Evolutionary conservation across 1,140 invertebrate species (phyloP).

Genomic region (Camponotus pennsylvanicus): DNA sequence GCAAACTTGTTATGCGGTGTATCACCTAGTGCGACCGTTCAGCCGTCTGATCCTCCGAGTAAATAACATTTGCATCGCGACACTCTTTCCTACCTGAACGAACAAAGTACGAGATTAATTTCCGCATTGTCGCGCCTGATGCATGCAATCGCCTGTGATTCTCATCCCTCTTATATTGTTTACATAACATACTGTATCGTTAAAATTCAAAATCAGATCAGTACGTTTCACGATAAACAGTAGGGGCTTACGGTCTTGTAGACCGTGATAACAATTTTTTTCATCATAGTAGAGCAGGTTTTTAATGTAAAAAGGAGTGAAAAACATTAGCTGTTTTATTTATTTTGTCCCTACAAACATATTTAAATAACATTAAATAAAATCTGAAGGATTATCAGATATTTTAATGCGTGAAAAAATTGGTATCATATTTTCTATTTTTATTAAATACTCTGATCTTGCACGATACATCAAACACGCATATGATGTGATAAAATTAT

Average conservation of each 20-base stretch:
- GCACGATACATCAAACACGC: not conserved
- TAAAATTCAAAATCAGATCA: conserved; percentile 48
- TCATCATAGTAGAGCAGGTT: not conserved
- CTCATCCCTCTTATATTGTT: conserved; percentile 53
- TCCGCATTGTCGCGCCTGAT: conserved; percentile 52
- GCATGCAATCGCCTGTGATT: conserved; percentile 42
- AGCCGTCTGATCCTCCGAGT: conserved; percentile 27
- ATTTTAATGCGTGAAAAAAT: not conserved
- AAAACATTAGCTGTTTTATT: conserved; percentile 2
- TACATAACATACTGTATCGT: conserved; percentile 28
- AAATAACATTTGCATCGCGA: conserved; percentile 54
- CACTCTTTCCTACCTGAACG: conserved; percentile 58
- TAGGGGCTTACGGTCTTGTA: not conserved
- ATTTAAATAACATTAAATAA: not conserved
- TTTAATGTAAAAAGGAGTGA: not conserved
- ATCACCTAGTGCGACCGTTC: conserved; percentile 3
- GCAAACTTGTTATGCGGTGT: conserved; percentile 26
- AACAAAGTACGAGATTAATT: conserved; percentile 58
- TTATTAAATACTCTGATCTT: not conserved
- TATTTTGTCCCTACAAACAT: not conserved
- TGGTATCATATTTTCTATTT: not conserved
- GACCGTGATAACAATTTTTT: conserved; percentile 44
- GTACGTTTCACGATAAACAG: conserved; percentile 13
- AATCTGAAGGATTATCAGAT: not conserved
- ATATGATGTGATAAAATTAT: not conserved